These are phyloP conservation scores for Apamea anceps DNA, from an alignment of 2,888 invertebrate genomes.

Conservation along the genomic window DNA sequence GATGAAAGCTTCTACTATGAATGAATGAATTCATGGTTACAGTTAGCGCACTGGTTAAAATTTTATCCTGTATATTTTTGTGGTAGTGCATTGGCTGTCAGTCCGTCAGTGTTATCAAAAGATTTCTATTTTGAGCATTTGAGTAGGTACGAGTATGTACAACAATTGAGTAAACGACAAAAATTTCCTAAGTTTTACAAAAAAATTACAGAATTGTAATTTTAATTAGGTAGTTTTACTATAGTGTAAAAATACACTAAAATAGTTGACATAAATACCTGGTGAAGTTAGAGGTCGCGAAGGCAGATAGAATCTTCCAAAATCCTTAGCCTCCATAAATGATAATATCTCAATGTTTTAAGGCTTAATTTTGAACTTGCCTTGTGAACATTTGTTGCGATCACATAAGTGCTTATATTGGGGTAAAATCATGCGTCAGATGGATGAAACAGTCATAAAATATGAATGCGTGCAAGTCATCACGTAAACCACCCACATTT, in stretches of 20 bases:
- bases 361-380: conserved; percentile 37
- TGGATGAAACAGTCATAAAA: neutral
- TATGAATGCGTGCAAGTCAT: conserved; percentile 1
- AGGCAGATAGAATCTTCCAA: conserved; percentile 28
- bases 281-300: conserved; percentile 15
- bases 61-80: neutral
- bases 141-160: too few relatives aligned
- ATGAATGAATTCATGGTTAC: too few relatives aligned
- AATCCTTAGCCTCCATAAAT: conserved; percentile 38
- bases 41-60: too few relatives aligned
- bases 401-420: neutral
- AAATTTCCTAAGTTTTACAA: neutral
- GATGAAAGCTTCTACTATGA: too few relatives aligned
- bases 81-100: too few relatives aligned
- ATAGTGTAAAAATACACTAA: conserved; percentile 23
- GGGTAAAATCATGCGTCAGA: conserved; percentile 14
- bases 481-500: neutral
- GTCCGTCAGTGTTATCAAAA: neutral
- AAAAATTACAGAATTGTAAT: neutral
- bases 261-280: conserved; percentile 25
- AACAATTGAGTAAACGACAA: neutral
- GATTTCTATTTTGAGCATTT: neutral
- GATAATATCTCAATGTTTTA: conserved; percentile 26
- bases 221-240: conserved; percentile 1
- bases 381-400: neutral